Base-by-base conservation (phyloP, 92 coral and sea anemone species). In the Porites rus region DNA sequence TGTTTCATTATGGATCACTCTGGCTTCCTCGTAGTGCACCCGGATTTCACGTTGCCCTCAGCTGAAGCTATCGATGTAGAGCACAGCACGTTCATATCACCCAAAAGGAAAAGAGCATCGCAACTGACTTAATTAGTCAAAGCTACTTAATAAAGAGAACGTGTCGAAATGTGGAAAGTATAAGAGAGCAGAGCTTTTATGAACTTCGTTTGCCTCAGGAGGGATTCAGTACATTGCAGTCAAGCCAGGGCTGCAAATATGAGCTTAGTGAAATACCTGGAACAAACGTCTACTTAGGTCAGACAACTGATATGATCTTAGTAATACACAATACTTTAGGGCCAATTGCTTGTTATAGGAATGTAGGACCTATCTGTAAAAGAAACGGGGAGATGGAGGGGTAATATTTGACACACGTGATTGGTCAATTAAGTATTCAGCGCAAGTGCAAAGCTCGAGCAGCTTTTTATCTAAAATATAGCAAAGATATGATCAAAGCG, bases 1-100 rank as follows among this genome's bases (percentile, higher is more conserved):
- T 92, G 94, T 54, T 92, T 92, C 72, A 74, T 92, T 18, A 92
- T 92, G 90, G 94, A 92, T 72, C 10, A 79, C 31, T 80, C 87
- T 85, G 94, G 94, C 14, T 89, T 92, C 62, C 70, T 92, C 10
- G 76, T 89, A 53, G 60, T 92, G 70, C 92, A 92, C 84, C 79
- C 69, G 61, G 83, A 76, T 63, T 92, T 92, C 59, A 7, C 86
- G 25, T 77, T 82, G 11, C 18, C 93, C 7, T 87, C 89, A n/a
- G 80, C 87, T 22, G 76, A 73, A 22, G 69, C 82, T 28, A 31
- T 18, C 16, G 74, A 88, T 17, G 58, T 92, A 10, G 86, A n/a
- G n/a, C n/a, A n/a, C n/a, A 84, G 28, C 66, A 79, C 54, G 89
- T 84, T 16, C 94, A 92, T 13, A 84, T 92, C 62, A 89, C 94